Evolutionary conservation across 2,797 vertebrate species (phyloP), one percentile per base, ranked within the genome.

Genomic region (Melanotaenia nigrans): DNA sequence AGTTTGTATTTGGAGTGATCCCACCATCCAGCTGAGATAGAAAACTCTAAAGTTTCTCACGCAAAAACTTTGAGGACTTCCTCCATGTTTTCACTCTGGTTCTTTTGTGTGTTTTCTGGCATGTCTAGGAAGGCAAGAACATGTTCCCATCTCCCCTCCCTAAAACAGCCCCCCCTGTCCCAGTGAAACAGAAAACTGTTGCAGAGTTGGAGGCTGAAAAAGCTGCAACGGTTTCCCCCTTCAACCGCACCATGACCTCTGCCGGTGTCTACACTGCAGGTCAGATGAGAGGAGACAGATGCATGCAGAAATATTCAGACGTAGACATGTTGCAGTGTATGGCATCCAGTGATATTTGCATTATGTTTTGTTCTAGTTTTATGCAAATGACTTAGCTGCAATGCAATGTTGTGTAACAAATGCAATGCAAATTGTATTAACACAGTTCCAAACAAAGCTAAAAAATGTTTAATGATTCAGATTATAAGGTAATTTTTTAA

Each of bases 101-200:
- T 32, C 58, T 75, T 8, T 55, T 47, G 42, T 82, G 68, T 85
- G 67, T 42, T 83, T 71, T 80, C 65, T 45, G 55, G 65, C 71
- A 68, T 16, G 20, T 85, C 38, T 81, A 94, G 94, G 89, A 95
- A n/a, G 92, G 89, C 42, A 78, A 90, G 80, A 87, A 92, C 71
- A 85, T 94, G 68, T 95, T 96, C 88, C 92, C 94, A 0, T 55
- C 94, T 12, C 95, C 95, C 0, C 91, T 91, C 10, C 91, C 91
- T 12, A 94, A 92, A 86, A 92, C 87, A 0, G 16, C 49, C 24
- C 87, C 88, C 0, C 86, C 91, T 8, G 1, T 91, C 1, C 93
- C 92, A 0, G 82, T 86, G 35, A 87, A 93, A 83, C 88, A 85
- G 75, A 93, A 91, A 82, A 35, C 77, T 0, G 73, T 94, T 0